Percentiles rank a stretch among this genome's conserved stretches.
Evolutionary conservation across 2,888 invertebrate genomes (phyloP).

Genomic region (Synergus gifuensis): DNA sequence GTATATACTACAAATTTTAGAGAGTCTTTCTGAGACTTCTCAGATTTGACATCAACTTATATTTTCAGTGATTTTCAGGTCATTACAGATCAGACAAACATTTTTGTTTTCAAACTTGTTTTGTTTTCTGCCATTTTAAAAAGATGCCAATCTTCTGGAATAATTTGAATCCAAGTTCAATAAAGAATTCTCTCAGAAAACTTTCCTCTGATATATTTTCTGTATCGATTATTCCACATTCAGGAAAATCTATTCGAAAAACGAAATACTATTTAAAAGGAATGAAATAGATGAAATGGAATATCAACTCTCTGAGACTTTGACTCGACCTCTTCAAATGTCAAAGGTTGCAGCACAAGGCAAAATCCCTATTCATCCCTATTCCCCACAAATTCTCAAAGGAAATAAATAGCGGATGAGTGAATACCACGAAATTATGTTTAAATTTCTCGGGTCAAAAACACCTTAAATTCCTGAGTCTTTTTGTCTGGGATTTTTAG

Average conservation of each 20-base stretch:
- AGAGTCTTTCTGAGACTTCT: neutral
- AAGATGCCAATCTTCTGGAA: neutral
- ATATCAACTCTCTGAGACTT: slow-evolving; percentile 56
- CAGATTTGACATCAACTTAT: neutral
- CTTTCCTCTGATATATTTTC: too few relatives aligned
- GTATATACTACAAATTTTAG: neutral
- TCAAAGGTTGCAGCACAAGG: slow-evolving; percentile 73
- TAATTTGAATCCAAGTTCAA: neutral
- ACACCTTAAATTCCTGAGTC: neutral
- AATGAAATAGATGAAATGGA: neutral
- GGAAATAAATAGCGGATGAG: slow-evolving; percentile 1
- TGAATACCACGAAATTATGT: slow-evolving; percentile 12
- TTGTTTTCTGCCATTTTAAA: neutral
- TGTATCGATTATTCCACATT: too few relatives aligned
- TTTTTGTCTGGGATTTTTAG: neutral
- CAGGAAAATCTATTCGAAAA: too few relatives aligned
- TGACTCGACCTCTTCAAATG: slow-evolving; percentile 71
- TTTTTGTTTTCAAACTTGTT: neutral
- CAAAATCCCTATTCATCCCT: slow-evolving; percentile 42
- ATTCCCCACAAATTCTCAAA: neutral
- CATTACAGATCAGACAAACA: neutral
- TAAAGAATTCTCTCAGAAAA: neutral
- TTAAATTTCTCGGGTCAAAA: neutral
- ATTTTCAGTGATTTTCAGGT: neutral
- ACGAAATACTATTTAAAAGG: neutral